Evolutionary conservation across 2,797 vertebrate species (phyloP).

Genomic region (Synanceia verrucosa): DNA sequence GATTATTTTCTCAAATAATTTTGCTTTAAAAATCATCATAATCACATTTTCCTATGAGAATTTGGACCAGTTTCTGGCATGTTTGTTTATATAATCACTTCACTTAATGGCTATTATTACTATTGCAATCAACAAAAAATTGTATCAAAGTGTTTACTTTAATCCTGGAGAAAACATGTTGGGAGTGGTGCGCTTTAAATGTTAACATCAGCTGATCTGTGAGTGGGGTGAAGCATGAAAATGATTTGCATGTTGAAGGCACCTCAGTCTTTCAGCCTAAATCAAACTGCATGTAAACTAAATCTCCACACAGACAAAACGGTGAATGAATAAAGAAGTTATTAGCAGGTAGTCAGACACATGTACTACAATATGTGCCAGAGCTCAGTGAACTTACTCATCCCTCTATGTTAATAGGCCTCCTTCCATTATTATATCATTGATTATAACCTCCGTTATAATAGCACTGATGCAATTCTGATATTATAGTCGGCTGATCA

Average conservation of each 20-base stretch:
- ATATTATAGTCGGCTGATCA: neutral
- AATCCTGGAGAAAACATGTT: conserved; percentile 18
- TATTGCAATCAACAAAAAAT: neutral
- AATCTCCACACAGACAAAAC: conserved; percentile 2
- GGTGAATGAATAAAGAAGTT: conserved; percentile 14
- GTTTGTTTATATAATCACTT: neutral
- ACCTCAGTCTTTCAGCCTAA: conserved; percentile 1
- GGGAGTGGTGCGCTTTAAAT: conserved; percentile 59
- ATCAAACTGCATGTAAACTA: conserved; percentile 2
- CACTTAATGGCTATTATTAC: neutral
- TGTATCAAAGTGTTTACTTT: too few species aligned
- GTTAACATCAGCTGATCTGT: conserved; percentile 55
- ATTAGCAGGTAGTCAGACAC: conserved; percentile 4
- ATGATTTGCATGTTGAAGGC: conserved; percentile 25
- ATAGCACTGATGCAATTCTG: conserved; percentile 24
- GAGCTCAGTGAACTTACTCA: conserved; percentile 21
- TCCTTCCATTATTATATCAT: conserved; percentile 3
- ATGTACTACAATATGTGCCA: neutral
- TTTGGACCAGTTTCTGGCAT: neutral
- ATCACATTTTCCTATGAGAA: neutral
- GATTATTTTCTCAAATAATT: neutral
- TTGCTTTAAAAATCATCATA: neutral
- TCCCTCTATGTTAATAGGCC: neutral
- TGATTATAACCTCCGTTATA: neutral
- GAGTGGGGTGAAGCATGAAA: conserved; percentile 46